Evolutionary conservation across 2,113 vertebrate genomes (phyloP), one percentile per base, ranked within the genome.

Genomic region (Varanus komodoensis): DNA sequence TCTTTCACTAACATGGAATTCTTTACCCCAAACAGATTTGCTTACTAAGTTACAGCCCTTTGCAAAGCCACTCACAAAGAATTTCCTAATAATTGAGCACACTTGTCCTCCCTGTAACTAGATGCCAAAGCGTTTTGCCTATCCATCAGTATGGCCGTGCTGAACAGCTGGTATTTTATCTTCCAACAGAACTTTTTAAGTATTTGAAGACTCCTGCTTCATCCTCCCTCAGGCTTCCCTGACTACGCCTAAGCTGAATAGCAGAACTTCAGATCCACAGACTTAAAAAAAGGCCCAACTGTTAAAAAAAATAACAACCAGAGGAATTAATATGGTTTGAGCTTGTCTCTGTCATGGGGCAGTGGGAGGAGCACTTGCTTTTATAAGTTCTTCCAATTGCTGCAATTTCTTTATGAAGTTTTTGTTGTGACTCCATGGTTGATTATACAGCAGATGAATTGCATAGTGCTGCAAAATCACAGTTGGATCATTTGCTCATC

Each of bases 151-250:
- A 57, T 84, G 71, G 32, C 73, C 82, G 78, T 71, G 52, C 75
- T 25, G 75, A 90, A 90, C 82, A 90, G 83, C 89, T 90, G 89
- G 64, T 54, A 79, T 80, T 85, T 90, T 69, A 90, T 86, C 75
- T 90, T 79, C 34, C 64, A 86, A 79, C 50, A 71, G 12, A 64
- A 64, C 75, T 89, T 86, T 86, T 25, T 32, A 90, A 78, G 83
- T 34, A 90, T 80, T 80, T 86, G 83, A 79, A 71, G 15, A 79
- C 27, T 80, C 61, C 89, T 79, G 82, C 75, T 71, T 86, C 57
- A 69, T 89, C 82, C 48, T 68, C 82, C 74, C 61, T 29, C 48
- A 85, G 64, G 61, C 61, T 77, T 89, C 38, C 25, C 61, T 54
- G 73, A 50, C 25, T 80, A 11, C 14, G 6, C 34, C n/a, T 71